These are phyloP conservation scores for Salpingus planirostris DNA, from an alignment of 2,888 invertebrate genomes.

Conservation along the genomic window DNA sequence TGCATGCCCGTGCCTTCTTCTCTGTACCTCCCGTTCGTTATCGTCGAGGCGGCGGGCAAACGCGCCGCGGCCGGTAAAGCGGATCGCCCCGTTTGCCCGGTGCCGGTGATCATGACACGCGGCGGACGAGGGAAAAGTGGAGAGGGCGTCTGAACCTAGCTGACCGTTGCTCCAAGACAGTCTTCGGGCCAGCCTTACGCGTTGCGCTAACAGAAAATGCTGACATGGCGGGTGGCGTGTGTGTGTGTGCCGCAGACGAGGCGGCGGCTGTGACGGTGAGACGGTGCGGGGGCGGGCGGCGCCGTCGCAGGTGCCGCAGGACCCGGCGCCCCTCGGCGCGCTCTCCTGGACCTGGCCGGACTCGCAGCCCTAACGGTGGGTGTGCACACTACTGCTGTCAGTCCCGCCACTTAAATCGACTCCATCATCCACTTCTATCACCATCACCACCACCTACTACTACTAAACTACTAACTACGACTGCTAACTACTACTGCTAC, in stretches of 20 bases:
- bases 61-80: not conserved
- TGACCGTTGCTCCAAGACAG: conserved; percentile 45
- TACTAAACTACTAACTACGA: not conserved
- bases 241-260: conserved; percentile 31
- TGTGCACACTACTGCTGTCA: conserved; percentile 13
- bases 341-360: conserved; percentile 41
- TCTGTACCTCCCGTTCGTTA: too few relatives aligned
- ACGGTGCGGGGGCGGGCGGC: conserved; percentile 20
- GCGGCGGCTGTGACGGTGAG: conserved; percentile 28
- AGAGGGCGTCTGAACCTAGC: conserved; percentile 22
- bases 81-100: not conserved
- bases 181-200: conserved; percentile 43
- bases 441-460: not conserved
- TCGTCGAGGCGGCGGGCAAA: conserved; percentile 15
- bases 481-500: not conserved
- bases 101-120: too few relatives aligned
- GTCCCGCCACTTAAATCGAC: conserved; percentile 1
- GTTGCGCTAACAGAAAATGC: conserved; percentile 25
- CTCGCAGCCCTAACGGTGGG: conserved; percentile 38
- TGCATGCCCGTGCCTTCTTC: conserved; percentile 13
- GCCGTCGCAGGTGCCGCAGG: conserved; percentile 25
- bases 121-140: too few relatives aligned
- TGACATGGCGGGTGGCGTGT: conserved; percentile 26
- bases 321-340: conserved; percentile 33
- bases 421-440: not conserved